These are phyloP conservation scores for Corythornis leucogaster DNA, from an alignment of 2,797 vertebrate species.

Conservation along the genomic window DNA sequence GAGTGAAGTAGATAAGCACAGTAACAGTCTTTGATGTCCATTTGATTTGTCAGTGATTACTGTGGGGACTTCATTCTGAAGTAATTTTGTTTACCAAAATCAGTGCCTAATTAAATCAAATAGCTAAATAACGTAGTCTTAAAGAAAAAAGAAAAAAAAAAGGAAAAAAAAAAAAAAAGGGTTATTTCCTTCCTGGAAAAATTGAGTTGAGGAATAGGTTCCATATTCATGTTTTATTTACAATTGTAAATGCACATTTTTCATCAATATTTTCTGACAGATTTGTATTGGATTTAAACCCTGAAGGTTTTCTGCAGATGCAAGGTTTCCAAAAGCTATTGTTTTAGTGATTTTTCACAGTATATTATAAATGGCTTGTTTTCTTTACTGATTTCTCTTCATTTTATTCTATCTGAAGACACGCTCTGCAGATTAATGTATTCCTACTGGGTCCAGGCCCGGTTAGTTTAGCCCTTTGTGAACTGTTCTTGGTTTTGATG, in stretches of 20 bases:
- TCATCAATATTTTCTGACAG: conserved; percentile 73
- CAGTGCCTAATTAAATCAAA: conserved; percentile 65
- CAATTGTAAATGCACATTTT: conserved; percentile 69
- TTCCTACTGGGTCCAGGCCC: conserved; percentile 17
- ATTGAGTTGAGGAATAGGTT: conserved; percentile 45
- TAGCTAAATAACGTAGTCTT: background rate
- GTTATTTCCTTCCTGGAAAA: conserved; percentile 39
- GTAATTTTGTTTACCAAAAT: conserved; percentile 53
- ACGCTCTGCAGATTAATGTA: conserved; percentile 43
- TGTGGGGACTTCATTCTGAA: background rate
- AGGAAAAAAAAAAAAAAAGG: background rate
- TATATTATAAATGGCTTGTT: conserved; percentile 62
- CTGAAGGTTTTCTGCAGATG: conserved; percentile 68
- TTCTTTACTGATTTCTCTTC: conserved; percentile 52
- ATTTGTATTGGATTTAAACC: conserved; percentile 70
- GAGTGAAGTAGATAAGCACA: conserved; percentile 8
- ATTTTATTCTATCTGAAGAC: conserved; percentile 31
- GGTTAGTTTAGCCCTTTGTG: background rate
- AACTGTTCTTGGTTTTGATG: conserved; percentile 50
- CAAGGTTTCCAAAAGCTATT: conserved; percentile 63
- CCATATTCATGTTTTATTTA: conserved; percentile 68
- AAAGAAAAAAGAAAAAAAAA: background rate
- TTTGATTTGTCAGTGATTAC: conserved; percentile 51
- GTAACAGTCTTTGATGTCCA: conserved; percentile 30
- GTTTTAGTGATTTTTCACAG: conserved; percentile 56